Base-by-base conservation (phyloP, 2,888 invertebrate species). In the Hyposoter dolosus region DNA sequence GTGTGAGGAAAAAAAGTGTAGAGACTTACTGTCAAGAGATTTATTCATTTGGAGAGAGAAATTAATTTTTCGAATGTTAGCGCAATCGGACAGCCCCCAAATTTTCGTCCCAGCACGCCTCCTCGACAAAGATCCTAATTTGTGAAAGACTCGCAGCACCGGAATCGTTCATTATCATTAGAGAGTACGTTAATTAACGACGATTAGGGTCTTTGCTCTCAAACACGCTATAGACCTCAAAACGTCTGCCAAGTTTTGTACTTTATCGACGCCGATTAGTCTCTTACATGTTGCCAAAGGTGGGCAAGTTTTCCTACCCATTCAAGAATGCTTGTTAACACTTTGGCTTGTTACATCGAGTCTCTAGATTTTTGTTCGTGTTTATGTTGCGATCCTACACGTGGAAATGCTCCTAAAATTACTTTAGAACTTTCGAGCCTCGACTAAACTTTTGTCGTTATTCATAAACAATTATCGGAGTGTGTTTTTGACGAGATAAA, bases 101-200 rank as follows among this genome's bases (percentile, higher is more conserved):
- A 60, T 60, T 60, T 71, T 71, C 17, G 17, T 28, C 7, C 28
- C 17, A 56, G 35, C 45, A 35, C 56, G 74, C 17, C 69, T 35
- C 12, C 69, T 45, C 32, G 56, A 43, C 43, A 15, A 50, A 80
- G 60, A 85, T 83, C 72, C 66, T 80, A 83, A 83, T 85, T 72
- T 83, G 76, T 17, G 19, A 43, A 47, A 53, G 68, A 50, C 23
- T 15, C 47, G 10, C 53, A 15, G 9, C 12, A 66, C 32, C 74
- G 40, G 65, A 72, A 65, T 60, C 74, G 80, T 86, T 87, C 83
- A 84, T 88, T 86, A 75, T 88, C 83, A 87, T 87, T 84, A 86
- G 71, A 60, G 60, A 76, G 82, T 76, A 71, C 81, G 81, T 83
- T 82, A 85, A 87, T 87, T 87, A 86, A 81, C 84, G 83, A 84